These are phyloP conservation scores for Tanytarsus gracilentus DNA, from an alignment of 2,888 invertebrate genomes.

Conservation along the genomic window DNA sequence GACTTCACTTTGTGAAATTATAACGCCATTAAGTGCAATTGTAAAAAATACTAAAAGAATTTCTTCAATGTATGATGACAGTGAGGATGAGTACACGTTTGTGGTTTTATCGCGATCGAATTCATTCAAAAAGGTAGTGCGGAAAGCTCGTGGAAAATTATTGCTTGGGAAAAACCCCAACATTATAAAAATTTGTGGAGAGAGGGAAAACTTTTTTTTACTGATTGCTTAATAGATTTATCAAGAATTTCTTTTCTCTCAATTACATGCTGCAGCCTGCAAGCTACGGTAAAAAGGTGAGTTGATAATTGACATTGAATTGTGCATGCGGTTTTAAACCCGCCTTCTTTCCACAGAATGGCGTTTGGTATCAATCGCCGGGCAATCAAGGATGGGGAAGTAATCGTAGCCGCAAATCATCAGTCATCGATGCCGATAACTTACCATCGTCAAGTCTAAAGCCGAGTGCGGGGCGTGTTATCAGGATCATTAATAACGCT, in stretches of 20 bases:
- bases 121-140: conserved; percentile 19
- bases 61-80: conserved; percentile 48
- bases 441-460: conserved; percentile 61
- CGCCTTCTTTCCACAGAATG: conserved; percentile 46
- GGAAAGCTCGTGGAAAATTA: conserved; percentile 16
- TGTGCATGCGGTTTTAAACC: not conserved
- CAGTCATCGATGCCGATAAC: conserved; percentile 67
- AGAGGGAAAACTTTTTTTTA: not conserved
- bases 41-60: not conserved
- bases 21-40: not conserved
- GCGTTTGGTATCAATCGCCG: conserved; percentile 70
- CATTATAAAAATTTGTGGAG: conserved; percentile 1
- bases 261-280: conserved; percentile 53
- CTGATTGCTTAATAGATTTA: not conserved
- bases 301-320: not conserved
- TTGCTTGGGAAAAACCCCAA: not conserved
- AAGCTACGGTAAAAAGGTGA: conserved; percentile 71
- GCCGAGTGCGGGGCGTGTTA: conserved; percentile 74
- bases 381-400: conserved; percentile 53
- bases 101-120: conserved; percentile 49
- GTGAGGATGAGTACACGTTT: conserved; percentile 59
- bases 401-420: conserved; percentile 69
- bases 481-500: conserved; percentile 88
- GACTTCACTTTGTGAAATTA: too few species aligned
- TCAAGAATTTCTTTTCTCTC: not conserved